phyloP scores from a whole-genome alignment of 2,113 vertebrate genomes.

The Rynchops niger region DNA sequence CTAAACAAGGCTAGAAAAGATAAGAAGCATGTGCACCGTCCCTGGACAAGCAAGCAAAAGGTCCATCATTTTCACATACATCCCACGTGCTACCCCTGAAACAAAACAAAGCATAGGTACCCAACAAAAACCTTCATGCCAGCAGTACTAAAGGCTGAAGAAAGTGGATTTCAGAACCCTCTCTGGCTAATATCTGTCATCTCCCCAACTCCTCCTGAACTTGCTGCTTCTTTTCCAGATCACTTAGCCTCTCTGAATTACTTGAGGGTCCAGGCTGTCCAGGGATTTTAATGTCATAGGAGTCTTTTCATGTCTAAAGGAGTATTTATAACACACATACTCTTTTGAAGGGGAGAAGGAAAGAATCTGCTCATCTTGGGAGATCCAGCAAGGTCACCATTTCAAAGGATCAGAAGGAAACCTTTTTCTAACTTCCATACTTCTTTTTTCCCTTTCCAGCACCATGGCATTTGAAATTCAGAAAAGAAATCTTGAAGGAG shows the following conservation, averaged over 20 bases:
- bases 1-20: not conserved
- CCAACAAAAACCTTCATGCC: not conserved
- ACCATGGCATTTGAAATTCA: not conserved
- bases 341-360: not conserved
- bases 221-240: not conserved
- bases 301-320: not conserved
- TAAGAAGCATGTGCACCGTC: not conserved
- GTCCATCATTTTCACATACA: not conserved
- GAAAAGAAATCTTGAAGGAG: not conserved
- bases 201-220: not conserved
- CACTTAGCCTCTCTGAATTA: not conserved
- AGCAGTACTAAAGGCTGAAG: not conserved
- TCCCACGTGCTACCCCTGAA: not conserved
- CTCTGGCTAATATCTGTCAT: not conserved
- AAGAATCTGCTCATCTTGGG: not conserved
- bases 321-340: not conserved
- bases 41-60: not conserved
- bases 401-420: not conserved
- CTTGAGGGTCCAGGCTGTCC: not conserved
- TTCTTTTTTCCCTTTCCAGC: not conserved
- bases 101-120: not conserved
- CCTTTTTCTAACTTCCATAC: not conserved
- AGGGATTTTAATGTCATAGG: not conserved
- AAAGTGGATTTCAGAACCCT: not conserved
- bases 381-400: not conserved